phyloP scores from a whole-genome alignment of 2,888 invertebrate species.

The Phengaris arion region DNA sequence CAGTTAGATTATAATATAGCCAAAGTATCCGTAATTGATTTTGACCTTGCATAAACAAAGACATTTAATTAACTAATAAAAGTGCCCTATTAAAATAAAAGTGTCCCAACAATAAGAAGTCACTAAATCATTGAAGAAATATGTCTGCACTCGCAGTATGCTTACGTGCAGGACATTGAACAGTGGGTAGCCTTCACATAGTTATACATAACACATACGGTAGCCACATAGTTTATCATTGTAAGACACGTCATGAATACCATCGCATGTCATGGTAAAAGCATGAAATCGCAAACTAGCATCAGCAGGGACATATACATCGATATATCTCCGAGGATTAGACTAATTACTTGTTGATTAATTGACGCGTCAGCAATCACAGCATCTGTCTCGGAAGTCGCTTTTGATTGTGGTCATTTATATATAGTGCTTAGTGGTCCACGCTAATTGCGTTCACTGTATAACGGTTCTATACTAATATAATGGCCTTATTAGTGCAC shows the following conservation, averaged over 20 bases:
- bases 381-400: conserved; percentile 44
- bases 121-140: too few relatives aligned
- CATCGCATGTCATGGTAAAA: background rate
- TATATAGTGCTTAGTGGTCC: conserved; percentile 31
- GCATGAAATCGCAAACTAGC: conserved; percentile 14
- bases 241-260: background rate
- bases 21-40: too few relatives aligned
- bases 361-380: conserved; percentile 47
- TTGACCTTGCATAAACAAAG: too few relatives aligned
- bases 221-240: background rate
- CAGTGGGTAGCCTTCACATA: too few relatives aligned
- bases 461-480: conserved; percentile 1
- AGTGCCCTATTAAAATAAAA: too few relatives aligned
- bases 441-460: conserved; percentile 16
- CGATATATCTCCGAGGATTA: conserved; percentile 24
- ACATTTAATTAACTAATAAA: too few relatives aligned
- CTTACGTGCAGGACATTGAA: too few relatives aligned
- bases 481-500: background rate
- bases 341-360: conserved; percentile 50
- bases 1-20: too few relatives aligned
- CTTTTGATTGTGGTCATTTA: conserved; percentile 36
- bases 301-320: conserved; percentile 13
- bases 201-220: too few relatives aligned
- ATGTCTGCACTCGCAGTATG: too few relatives aligned
- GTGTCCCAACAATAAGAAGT: too few relatives aligned